phyloP scores from a whole-genome alignment of 2,888 invertebrate species.

The Anaspis maculata region DNA sequence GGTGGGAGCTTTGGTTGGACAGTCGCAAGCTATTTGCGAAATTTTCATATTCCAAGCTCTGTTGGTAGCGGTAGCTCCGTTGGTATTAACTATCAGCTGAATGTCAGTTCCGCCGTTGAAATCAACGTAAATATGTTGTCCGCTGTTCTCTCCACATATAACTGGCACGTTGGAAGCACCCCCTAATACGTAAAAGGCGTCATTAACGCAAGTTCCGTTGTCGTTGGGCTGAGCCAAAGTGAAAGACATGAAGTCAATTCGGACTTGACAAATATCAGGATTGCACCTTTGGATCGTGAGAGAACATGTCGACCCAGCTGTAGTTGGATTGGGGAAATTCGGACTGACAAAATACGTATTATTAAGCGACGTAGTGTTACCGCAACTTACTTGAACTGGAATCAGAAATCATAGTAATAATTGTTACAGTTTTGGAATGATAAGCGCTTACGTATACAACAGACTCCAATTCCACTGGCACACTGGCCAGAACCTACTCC shows the following conservation, averaged over 20 bases:
- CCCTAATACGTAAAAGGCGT: conserved; percentile 61
- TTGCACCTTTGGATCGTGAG: conserved; percentile 63
- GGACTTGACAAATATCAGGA: conserved; percentile 59
- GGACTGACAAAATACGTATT: conserved; percentile 77
- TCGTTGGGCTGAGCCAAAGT: conserved; percentile 63
- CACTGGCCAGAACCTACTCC: conserved; percentile 69
- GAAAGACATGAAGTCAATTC: conserved; percentile 68
- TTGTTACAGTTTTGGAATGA: neutral
- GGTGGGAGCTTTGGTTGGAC: conserved; percentile 60
- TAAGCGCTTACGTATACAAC: conserved; percentile 68
- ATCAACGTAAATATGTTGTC: conserved; percentile 69
- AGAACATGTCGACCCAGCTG: conserved; percentile 60
- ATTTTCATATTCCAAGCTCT: conserved; percentile 70
- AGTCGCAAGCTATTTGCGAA: conserved; percentile 63
- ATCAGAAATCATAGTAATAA: conserved; percentile 11
- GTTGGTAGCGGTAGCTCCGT: conserved; percentile 44
- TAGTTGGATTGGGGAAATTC: conserved; percentile 60
- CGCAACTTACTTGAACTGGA: conserved; percentile 64
- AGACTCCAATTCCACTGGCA: conserved; percentile 64
- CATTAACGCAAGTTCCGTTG: conserved; percentile 61
- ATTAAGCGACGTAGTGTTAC: conserved; percentile 54
- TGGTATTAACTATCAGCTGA: conserved; percentile 54
- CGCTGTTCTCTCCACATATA: conserved; percentile 73
- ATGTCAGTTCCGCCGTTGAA: conserved; percentile 63
- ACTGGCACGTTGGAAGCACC: conserved; percentile 63